phyloP scores from a whole-genome alignment of 2,113 vertebrate genomes.

The Epinephelus moara region DNA sequence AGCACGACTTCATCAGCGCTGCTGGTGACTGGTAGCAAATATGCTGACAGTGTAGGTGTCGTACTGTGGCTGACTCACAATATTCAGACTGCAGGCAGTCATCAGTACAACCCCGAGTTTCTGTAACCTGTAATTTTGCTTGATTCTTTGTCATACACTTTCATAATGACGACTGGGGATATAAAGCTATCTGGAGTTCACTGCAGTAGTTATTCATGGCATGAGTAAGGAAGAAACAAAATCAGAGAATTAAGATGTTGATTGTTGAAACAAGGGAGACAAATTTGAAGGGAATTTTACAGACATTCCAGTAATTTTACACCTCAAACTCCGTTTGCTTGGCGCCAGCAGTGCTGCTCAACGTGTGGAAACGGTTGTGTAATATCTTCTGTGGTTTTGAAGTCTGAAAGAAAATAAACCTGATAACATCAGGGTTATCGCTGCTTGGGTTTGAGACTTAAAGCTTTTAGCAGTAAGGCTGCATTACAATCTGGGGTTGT shows the following conservation, averaged over 20 bases:
- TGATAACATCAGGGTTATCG: no score
- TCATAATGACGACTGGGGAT: neutral
- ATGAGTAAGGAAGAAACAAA: neutral
- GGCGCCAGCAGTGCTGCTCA: no score
- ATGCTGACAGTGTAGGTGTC: constrained; percentile 18
- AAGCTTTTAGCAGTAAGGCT: no score
- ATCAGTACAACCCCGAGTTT: neutral
- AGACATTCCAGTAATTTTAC: no score
- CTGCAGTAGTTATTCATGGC: neutral
- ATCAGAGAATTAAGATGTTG: neutral
- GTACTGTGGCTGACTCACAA: neutral
- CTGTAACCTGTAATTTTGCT: neutral
- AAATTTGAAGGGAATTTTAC: no score
- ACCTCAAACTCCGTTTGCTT: no score
- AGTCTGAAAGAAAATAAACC: no score
- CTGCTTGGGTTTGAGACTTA: no score
- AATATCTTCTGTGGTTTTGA: no score
- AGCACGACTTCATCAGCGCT: neutral
- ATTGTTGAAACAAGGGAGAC: neutral
- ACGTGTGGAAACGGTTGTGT: no score
- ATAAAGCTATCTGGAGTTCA: neutral
- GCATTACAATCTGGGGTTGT: no score
- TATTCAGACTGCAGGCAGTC: neutral
- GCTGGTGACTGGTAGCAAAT: neutral
- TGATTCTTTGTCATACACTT: neutral